These are phyloP conservation scores for Lacerta viridis DNA, from an alignment of 2,797 vertebrate species.

Conservation along the genomic window DNA sequence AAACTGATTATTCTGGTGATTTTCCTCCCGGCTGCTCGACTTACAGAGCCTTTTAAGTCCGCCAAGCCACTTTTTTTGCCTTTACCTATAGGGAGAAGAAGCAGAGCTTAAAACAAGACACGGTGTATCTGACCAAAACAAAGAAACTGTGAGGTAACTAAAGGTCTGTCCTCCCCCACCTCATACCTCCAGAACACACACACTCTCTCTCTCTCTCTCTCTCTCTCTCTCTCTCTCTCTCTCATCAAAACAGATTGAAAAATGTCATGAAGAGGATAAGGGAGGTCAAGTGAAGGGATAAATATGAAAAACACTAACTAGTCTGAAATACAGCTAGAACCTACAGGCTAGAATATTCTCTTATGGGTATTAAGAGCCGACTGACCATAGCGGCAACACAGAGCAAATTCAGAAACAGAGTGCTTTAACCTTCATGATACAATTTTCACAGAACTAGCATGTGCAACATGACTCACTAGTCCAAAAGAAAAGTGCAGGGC, in stretches of 20 bases:
- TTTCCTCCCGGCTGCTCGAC: slow-evolving; percentile 94
- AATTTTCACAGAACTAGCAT: neutral
- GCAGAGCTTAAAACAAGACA: neutral
- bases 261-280: neutral
- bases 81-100: slow-evolving; percentile 79
- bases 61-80: slow-evolving; percentile 92
- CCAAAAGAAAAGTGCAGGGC: neutral
- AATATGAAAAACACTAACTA: neutral
- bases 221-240: neutral
- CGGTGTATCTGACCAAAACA: neutral
- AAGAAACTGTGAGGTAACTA: neutral
- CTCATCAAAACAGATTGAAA: neutral
- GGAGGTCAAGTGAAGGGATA: neutral
- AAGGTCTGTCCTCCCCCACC: neutral
- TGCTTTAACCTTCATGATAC: neutral
- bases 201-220: neutral
- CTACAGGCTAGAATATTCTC: neutral
- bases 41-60: slow-evolving; percentile 95
- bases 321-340: neutral
- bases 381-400: neutral
- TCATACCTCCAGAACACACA: neutral
- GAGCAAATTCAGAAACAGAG: neutral
- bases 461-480: no score
- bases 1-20: slow-evolving; percentile 98
- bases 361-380: neutral